Percentiles rank a stretch among this genome's conserved stretches.
phyloP scores from a whole-genome alignment of 2,113 vertebrate genomes.

The Nannospalax galili region DNA sequence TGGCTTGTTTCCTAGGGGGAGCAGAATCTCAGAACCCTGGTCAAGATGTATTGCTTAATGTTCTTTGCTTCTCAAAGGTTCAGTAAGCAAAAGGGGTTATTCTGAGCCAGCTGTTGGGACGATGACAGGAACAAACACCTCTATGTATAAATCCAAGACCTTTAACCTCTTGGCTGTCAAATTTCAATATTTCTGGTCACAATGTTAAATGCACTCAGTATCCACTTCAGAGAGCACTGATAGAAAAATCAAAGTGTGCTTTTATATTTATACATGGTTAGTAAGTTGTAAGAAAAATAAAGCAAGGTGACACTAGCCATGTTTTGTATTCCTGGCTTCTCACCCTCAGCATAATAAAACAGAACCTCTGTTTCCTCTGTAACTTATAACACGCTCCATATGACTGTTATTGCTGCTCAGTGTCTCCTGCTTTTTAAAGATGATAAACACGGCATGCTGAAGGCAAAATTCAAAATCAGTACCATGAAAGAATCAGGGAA shows the following conservation, averaged over 20 bases:
- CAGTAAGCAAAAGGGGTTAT: conserved; percentile 87
- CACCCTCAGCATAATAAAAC: conserved; percentile 79
- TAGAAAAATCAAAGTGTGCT: conserved; percentile 87
- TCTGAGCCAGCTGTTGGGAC: conserved; percentile 81
- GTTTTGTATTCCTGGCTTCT: conserved; percentile 83
- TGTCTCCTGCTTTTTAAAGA: conserved; percentile 64
- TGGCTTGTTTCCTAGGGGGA: conserved; percentile 75
- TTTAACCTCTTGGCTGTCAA: conserved; percentile 87
- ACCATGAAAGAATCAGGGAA: conserved; percentile 21
- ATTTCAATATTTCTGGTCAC: conserved; percentile 89
- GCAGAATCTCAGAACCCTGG: conserved; percentile 80
- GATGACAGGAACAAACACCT: conserved; percentile 87
- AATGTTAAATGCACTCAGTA: conserved; percentile 85
- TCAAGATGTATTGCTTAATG: conserved; percentile 86
- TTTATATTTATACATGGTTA: conserved; percentile 84
- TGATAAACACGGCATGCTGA: conserved; percentile 18
- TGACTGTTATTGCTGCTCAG: conserved; percentile 72
- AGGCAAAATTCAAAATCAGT: conserved; percentile 39
- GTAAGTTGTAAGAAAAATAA: conserved; percentile 85
- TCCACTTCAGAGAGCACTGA: conserved; percentile 79
- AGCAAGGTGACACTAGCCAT: conserved; percentile 77
- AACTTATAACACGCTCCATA: conserved; percentile 64
- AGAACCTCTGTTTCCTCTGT: conserved; percentile 72
- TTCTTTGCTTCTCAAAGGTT: conserved; percentile 87
- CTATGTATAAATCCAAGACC: conserved; percentile 87